phyloP scores from a whole-genome alignment of 1,140 invertebrate genomes.

The honey bee (Apis mellifera) region DNA sequence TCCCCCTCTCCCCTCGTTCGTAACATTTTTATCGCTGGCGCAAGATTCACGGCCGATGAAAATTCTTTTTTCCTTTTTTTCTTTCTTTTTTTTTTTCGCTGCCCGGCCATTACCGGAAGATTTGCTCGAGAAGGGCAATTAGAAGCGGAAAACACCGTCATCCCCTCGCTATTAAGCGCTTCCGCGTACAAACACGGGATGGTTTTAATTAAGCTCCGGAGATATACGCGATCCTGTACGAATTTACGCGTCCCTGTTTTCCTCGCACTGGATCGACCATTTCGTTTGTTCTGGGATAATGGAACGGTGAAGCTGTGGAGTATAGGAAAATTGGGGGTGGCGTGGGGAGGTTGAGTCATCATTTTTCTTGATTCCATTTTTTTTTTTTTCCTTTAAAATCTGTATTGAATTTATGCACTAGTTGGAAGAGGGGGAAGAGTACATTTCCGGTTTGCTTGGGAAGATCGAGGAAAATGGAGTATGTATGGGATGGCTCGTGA shows the following conservation, averaged over 20 bases:
- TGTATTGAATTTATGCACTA: no score
- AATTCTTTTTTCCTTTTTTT: not conserved
- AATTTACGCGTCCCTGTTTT: not conserved
- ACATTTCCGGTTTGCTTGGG: no score
- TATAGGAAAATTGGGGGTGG: no score
- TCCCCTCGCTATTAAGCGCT: conserved; percentile 24
- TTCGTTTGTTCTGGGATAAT: not conserved
- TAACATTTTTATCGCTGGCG: conserved; percentile 29
- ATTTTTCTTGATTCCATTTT: no score
- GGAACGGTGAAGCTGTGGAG: no score
- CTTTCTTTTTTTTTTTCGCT: no score
- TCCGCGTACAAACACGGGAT: conserved; percentile 33
- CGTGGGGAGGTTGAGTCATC: no score
- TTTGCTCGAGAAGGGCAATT: conserved; percentile 29
- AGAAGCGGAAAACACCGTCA: conserved; percentile 12
- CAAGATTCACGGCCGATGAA: conserved; percentile 16
- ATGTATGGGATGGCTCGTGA: not conserved
- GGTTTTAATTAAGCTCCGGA: conserved; percentile 38
- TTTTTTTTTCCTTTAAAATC: no score
- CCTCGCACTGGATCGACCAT: no score
- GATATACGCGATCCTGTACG: not conserved
- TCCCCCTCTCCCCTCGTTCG: not conserved
- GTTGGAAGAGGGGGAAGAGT: no score
- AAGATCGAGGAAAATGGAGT: not conserved
- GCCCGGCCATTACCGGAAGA: conserved; percentile 17